Percentiles rank a stretch among this genome's conserved stretches.
Conservation (phyloP, 2,888 invertebrate species). For the Ormyrus nitidulus region DNA sequence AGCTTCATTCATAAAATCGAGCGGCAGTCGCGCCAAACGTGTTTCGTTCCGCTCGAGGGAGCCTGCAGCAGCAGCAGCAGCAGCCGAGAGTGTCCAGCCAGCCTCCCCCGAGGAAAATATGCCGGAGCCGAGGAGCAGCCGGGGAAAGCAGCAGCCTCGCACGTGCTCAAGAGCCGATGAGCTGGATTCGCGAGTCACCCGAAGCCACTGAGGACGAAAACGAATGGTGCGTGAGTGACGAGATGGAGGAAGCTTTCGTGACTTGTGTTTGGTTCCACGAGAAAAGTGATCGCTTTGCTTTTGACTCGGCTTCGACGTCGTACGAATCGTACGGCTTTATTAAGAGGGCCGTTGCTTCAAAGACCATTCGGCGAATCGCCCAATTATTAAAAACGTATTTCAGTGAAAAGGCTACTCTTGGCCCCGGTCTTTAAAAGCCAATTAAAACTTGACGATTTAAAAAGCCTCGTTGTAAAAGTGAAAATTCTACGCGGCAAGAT, state of each 20-base stretch:
- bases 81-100: slow-evolving; percentile 19
- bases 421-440: no score
- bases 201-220: neutral
- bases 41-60: slow-evolving; percentile 46
- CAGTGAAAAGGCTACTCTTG: no score
- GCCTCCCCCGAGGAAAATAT: slow-evolving; percentile 14
- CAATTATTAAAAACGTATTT: no score
- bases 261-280: neutral
- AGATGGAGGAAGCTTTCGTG: slow-evolving; percentile 39
- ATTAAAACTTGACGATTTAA: no score
- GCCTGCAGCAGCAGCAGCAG: slow-evolving; percentile 1
- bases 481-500: no score
- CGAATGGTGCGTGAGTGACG: slow-evolving; percentile 43
- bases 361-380: no score
- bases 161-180: slow-evolving; percentile 9
- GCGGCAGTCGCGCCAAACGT: slow-evolving; percentile 31
- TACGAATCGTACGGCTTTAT: no score
- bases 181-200: no score
- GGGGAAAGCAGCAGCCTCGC: slow-evolving; percentile 7
- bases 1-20: slow-evolving; percentile 42
- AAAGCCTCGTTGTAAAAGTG: no score
- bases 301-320: no score
- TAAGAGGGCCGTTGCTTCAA: no score
- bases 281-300: no score
- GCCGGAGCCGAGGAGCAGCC: neutral